Evolutionary conservation across 2,113 vertebrate genomes (phyloP).

Genomic region (Colaptes auratus): DNA sequence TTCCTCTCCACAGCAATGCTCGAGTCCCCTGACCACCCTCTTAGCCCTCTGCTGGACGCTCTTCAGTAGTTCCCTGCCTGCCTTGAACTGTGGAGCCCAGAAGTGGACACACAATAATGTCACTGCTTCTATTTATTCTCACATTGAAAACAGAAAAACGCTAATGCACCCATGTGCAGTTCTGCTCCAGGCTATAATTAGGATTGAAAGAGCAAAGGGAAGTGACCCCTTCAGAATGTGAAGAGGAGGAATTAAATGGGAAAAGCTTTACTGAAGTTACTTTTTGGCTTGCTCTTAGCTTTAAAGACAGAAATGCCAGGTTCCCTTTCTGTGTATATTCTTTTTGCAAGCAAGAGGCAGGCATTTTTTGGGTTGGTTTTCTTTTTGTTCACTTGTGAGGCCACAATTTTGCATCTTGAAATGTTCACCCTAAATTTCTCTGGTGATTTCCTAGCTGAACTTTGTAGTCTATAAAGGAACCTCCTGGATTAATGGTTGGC

Average conservation of each 20-base stretch:
- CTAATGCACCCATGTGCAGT: background rate
- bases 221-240: background rate
- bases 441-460: background rate
- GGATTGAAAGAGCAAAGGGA: background rate
- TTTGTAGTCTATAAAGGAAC: background rate
- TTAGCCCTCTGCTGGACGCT: no score
- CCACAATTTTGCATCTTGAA: background rate
- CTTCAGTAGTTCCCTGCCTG: no score
- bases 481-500: background rate
- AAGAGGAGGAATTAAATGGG: background rate
- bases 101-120: background rate
- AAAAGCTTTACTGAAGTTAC: background rate
- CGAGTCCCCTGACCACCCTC: no score
- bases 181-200: background rate
- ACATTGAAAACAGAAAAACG: background rate
- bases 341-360: background rate
- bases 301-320: fast-evolving
- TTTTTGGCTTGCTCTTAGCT: background rate
- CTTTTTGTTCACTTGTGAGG: background rate
- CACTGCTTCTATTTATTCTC: background rate
- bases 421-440: background rate
- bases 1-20: no score
- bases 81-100: no score
- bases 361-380: fast-evolving
- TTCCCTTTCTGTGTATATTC: background rate